A percentile compares a stretch with the other conserved stretches of the same genome.
phyloP scores from a whole-genome alignment of 1,140 invertebrate genomes.

The Diorhabda elongata region DNA sequence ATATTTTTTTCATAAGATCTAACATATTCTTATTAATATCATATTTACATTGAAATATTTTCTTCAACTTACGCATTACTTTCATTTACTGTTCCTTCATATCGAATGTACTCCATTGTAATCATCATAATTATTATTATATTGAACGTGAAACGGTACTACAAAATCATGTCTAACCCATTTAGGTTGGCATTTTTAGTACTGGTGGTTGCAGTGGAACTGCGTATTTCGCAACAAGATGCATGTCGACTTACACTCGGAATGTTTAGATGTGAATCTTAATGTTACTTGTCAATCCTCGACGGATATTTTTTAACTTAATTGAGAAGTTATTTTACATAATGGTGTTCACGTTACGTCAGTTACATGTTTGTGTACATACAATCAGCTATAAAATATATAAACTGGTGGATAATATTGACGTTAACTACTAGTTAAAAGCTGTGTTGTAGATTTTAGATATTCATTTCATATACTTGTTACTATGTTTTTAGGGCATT shows the following conservation, averaged over 20 bases:
- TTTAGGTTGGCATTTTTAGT: neutral
- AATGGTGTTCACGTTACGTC: slow-evolving; percentile 30
- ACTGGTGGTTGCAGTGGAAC: neutral
- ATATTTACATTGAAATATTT: too few species aligned
- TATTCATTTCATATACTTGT: neutral
- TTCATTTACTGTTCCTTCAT: too few species aligned
- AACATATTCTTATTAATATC: too few species aligned
- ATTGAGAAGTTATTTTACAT: slow-evolving; percentile 34
- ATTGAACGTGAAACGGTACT: neutral
- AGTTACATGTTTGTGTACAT: slow-evolving; percentile 20
- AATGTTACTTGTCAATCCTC: slow-evolving; percentile 32
- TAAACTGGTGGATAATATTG: slow-evolving; percentile 5
- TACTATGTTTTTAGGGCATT: neutral
- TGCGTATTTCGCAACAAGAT: slow-evolving; percentile 28
- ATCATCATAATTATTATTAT: too few species aligned
- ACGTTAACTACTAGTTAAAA: slow-evolving; percentile 5
- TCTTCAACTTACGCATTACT: too few species aligned
- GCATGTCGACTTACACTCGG: slow-evolving; percentile 29
- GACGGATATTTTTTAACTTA: slow-evolving; percentile 28
- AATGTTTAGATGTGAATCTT: slow-evolving; percentile 32
- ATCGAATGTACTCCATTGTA: too few species aligned
- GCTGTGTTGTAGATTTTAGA: slow-evolving; percentile 2
- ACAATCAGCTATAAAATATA: slow-evolving; percentile 23
- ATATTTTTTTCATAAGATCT: too few species aligned
- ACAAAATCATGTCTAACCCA: neutral